Percentiles rank a stretch among this genome's conserved stretches.
Evolutionary conservation across 2,797 vertebrate genomes (phyloP).

Genomic region (Lateolabrax maculatus): DNA sequence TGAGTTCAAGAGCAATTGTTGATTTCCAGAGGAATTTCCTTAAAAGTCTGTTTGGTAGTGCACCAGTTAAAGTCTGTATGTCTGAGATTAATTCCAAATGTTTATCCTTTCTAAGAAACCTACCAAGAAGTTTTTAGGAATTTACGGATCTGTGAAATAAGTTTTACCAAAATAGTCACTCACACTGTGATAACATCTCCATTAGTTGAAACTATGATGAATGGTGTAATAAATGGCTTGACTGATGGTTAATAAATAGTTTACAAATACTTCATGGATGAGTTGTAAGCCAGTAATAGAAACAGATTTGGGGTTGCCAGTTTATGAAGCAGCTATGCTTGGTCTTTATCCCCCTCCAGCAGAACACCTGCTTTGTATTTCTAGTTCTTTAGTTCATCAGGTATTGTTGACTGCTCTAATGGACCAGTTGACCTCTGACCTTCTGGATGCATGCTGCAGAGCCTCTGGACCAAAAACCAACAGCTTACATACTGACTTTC

Average conservation of each 20-base stretch:
- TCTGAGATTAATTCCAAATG: not conserved
- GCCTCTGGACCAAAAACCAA: not conserved
- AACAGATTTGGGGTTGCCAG: not conserved
- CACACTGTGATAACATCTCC: too few species aligned
- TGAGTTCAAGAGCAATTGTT: not conserved
- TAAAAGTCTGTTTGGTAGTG: too few species aligned
- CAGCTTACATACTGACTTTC: not conserved
- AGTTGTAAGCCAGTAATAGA: not conserved
- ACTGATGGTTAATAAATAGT: not conserved
- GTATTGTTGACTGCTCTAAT: not conserved
- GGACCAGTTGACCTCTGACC: not conserved
- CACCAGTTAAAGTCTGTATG: not conserved
- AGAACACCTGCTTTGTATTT: not conserved
- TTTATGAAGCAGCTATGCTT: not conserved
- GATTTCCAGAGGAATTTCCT: not conserved
- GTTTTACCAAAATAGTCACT: not conserved
- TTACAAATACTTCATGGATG: not conserved
- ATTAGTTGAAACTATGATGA: not conserved
- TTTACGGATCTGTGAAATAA: not conserved
- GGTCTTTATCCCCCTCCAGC: not conserved
- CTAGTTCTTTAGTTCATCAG: not conserved
- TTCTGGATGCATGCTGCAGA: not conserved
- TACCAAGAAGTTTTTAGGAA: not conserved
- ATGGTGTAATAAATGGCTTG: not conserved
- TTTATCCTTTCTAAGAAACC: not conserved